Evolutionary conservation across 2,888 invertebrate genomes (phyloP).

Genomic region (Pachymerium ferrugineum): DNA sequence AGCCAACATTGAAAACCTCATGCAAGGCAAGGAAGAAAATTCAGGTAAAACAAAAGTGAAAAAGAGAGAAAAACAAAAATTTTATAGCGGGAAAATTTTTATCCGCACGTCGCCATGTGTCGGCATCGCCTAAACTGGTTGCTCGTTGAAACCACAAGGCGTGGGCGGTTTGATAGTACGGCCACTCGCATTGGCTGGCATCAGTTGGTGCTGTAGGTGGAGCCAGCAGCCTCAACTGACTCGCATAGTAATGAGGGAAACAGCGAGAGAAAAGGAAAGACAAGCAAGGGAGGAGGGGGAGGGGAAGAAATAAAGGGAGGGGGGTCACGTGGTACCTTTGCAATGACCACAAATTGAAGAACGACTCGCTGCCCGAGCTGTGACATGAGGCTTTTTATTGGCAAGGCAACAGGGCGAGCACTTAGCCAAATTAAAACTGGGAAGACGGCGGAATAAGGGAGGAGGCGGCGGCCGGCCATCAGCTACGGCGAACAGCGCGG

Average conservation of each 20-base stretch:
- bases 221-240: not conserved
- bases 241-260: constrained; percentile 23
- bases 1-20: not conserved
- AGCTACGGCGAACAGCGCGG: constrained; percentile 38
- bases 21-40: not conserved
- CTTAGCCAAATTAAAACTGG: constrained; percentile 34
- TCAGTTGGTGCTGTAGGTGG: not conserved
- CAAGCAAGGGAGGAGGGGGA: not conserved
- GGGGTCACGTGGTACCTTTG: constrained; percentile 31
- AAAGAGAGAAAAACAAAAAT: not conserved
- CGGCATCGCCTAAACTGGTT: not conserved
- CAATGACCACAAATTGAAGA: constrained; percentile 34
- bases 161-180: constrained; percentile 3
- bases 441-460: constrained; percentile 34
- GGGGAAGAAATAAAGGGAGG: too few species aligned
- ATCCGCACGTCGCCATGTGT: not conserved
- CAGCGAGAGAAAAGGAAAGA: not conserved
- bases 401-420: constrained; percentile 30
- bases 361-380: constrained; percentile 32
- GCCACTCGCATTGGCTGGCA: not conserved
- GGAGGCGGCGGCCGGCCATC: constrained; percentile 46
- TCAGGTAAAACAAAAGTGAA: not conserved
- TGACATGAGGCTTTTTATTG: constrained; percentile 34
- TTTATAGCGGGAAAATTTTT: not conserved
- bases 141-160: not conserved